phyloP scores from a whole-genome alignment of 2,113 vertebrate species.

The Cavia porcellus region DNA sequence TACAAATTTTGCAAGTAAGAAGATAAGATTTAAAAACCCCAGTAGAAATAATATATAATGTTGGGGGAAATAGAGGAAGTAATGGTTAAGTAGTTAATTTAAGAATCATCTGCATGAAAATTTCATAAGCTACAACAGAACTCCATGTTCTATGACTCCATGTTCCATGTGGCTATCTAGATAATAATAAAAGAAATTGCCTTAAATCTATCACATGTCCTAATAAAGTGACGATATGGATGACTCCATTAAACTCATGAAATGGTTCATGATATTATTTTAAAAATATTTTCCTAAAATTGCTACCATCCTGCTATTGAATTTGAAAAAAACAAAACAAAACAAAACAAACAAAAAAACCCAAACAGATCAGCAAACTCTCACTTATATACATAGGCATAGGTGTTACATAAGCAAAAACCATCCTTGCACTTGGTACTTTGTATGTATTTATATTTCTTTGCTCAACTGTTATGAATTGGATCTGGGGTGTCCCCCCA shows the following conservation, averaged over 20 bases:
- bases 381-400: background rate
- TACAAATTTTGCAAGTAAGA: background rate
- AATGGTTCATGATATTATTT: background rate
- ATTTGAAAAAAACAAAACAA: background rate
- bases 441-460: background rate
- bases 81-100: background rate
- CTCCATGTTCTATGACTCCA: too few relatives aligned
- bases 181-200: constrained; percentile 39
- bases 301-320: background rate
- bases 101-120: background rate
- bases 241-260: background rate
- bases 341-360: too few relatives aligned
- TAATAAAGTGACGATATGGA: constrained; percentile 8
- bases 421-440: background rate
- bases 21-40: background rate
- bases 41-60: background rate
- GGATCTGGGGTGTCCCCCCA: background rate
- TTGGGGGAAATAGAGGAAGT: background rate
- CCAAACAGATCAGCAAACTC: background rate
- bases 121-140: constrained; percentile 10
- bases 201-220: constrained; percentile 12
- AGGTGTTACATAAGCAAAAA: background rate
- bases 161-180: background rate
- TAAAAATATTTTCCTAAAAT: background rate
- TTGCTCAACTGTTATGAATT: background rate